Base-by-base conservation (phyloP, 1,140 invertebrate genomes). In the Zaprionus ornatus region DNA sequence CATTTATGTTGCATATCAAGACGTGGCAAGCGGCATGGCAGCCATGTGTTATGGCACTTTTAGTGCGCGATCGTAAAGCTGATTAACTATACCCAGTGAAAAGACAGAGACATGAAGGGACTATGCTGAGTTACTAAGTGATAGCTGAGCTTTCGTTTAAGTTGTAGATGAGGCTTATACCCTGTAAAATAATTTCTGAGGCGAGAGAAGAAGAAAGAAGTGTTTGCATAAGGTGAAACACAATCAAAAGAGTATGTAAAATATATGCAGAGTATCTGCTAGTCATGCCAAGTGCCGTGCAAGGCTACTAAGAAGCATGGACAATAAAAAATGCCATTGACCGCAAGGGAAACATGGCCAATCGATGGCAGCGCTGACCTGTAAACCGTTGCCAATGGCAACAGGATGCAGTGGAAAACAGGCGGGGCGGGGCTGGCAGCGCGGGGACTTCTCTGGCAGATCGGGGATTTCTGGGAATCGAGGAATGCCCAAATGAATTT, bases 401-500 rank as follows among this genome's bases (percentile, higher is more conserved):
- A 83, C 65, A 78, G 56, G 48, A 48, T 37, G 15, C 64, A 48
- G n/a, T 12, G 45, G 45, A 3, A 6, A n/a, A n/a, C 9, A 10
- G 9, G n/a, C n/a, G 19, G n/a, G 40, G 12, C 12, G 19, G 13
- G 19, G 4, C 6, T 5, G 29, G 17, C 6, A 9, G 6, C 1
- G 35, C 9, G 29, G 29, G 12, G 19, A 21, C 4, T 32, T 10
- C 29, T 21, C 40, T 48, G 45, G 2, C 21, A 27, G 25, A 5
- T 17, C 6, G 15, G 27, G 32, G 48, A 64, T 32, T 29, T 21
- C 9, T 23, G 52, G 50, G 35, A 65, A 66, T 57, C 63, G 70
- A 62, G 73, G 80, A 87, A 86, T 86, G 84, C 68, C 65, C 69
- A 81, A 90, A 90, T 90, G 85, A 84, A 90, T 88, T 85, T 84